A percentile compares a stretch with the other conserved stretches of the same genome.
phyloP scores from a whole-genome alignment of 2,888 invertebrate genomes.

The Leptinotarsa juncta region DNA sequence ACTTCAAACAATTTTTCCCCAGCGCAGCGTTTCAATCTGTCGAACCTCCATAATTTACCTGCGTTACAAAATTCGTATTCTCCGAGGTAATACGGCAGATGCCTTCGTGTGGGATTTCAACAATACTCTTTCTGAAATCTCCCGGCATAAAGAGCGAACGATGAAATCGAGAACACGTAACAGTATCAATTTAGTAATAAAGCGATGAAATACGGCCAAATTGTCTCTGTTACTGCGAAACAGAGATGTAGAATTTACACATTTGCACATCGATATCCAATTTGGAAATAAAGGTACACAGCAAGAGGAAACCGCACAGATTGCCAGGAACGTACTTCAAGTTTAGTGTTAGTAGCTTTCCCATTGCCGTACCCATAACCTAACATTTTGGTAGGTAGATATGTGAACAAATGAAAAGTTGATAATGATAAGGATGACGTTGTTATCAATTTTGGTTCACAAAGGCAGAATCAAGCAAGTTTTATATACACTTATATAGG shows the following conservation, averaged over 20 bases:
- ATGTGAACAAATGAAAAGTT: no score
- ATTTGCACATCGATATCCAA: constrained; percentile 53
- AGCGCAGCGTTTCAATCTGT: no score
- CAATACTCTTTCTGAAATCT: constrained; percentile 7
- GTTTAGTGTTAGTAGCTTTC: not conserved
- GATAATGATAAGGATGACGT: no score
- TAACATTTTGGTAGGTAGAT: no score
- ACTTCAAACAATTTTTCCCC: not conserved
- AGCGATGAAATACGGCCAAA: constrained; percentile 47
- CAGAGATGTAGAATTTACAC: constrained; percentile 46
- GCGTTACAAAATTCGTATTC: not conserved
- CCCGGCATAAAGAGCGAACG: not conserved
- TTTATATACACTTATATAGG: no score
- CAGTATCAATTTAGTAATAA: constrained; percentile 41
- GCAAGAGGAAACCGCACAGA: constrained; percentile 44
- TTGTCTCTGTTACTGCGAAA: constrained; percentile 32
- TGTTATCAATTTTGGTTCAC: no score
- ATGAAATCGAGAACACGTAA: constrained; percentile 9
- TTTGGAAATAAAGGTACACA: constrained; percentile 47
- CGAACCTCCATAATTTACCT: not conserved
- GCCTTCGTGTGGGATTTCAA: not conserved
- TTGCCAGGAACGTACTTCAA: constrained; percentile 21
- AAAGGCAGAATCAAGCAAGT: no score
- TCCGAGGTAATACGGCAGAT: not conserved
- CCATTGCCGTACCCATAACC: not conserved